phyloP scores from a whole-genome alignment of 1,140 invertebrate species.

The Bombus soroeensis region DNA sequence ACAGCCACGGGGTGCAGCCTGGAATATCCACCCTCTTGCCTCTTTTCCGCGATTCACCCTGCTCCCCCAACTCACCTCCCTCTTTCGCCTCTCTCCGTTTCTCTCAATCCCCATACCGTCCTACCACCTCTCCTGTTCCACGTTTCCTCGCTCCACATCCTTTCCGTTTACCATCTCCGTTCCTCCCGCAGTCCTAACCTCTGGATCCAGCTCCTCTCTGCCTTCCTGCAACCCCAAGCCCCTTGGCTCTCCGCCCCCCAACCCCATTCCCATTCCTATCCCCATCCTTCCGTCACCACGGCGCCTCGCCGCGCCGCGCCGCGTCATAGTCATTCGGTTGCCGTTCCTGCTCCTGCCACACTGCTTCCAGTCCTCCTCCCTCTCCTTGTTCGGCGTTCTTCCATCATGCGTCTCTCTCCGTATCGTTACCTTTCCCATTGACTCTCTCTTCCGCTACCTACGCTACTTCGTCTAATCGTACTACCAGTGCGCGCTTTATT shows the following conservation, averaged over 20 bases:
- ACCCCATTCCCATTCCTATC: neutral
- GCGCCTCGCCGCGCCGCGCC: neutral
- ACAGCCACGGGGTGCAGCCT: slow-evolving; percentile 68
- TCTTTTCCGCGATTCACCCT: slow-evolving; percentile 66
- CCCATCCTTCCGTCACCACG: neutral
- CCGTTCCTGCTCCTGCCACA: slow-evolving; percentile 32
- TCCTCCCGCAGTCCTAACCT: slow-evolving; percentile 2
- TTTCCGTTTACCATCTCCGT: neutral
- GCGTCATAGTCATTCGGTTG: slow-evolving; percentile 9
- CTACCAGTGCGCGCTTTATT: slow-evolving; percentile 55
- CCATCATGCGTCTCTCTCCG: neutral
- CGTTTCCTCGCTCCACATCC: slow-evolving; percentile 1
- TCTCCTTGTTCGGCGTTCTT: slow-evolving; percentile 25
- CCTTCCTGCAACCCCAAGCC: slow-evolving; percentile 3
- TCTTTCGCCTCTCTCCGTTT: slow-evolving; percentile 23
- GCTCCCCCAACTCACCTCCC: slow-evolving; percentile 24
- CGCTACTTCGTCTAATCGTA: slow-evolving; percentile 56
- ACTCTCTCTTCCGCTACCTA: slow-evolving; percentile 11
- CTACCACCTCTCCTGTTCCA: neutral
- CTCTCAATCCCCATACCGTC: neutral
- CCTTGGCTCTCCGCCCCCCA: neutral
- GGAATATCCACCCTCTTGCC: slow-evolving; percentile 71
- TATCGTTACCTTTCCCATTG: neutral
- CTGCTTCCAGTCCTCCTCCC: neutral
- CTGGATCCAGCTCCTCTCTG: slow-evolving; percentile 12